Percentiles rank a stretch among this genome's conserved stretches.
Evolutionary conservation across 2,888 invertebrate genomes (phyloP).

Genomic region (Ernsta delagoae): DNA sequence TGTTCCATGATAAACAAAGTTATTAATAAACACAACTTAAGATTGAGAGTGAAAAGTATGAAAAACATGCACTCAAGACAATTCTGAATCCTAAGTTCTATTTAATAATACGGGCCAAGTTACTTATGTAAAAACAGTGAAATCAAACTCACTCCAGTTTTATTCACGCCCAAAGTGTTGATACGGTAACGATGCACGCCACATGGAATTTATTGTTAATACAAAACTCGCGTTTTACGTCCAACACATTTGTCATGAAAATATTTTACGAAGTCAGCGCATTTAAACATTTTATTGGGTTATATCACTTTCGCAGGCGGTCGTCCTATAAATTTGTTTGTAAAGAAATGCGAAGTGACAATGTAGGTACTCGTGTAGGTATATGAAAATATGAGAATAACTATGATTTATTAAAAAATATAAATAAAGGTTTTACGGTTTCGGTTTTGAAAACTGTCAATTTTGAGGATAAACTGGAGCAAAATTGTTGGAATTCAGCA

Average conservation of each 20-base stretch:
- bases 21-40: too few species aligned
- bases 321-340: constrained; percentile 17
- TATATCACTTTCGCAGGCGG: constrained; percentile 36
- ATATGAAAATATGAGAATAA: neutral
- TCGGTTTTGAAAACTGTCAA: too few species aligned
- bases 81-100: too few species aligned
- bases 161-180: constrained; percentile 50
- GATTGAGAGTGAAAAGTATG: too few species aligned
- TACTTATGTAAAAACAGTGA: too few species aligned
- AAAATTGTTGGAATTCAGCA: too few species aligned
- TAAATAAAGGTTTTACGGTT: too few species aligned
- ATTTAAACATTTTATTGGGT: constrained; percentile 57
- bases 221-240: constrained; percentile 58
- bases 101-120: too few species aligned
- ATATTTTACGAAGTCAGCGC: constrained; percentile 61
- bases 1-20: too few species aligned
- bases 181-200: constrained; percentile 49
- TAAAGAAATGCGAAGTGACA: constrained; percentile 19
- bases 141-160: constrained; percentile 26
- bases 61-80: too few species aligned
- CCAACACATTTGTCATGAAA: constrained; percentile 71
- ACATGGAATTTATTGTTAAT: constrained; percentile 72
- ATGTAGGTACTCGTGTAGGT: too few species aligned
- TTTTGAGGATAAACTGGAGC: too few species aligned
- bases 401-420: neutral